Evolutionary conservation across 1,140 invertebrate genomes (phyloP), one percentile per base, ranked within the genome.

Genomic region (Branchinecta lindahli): DNA sequence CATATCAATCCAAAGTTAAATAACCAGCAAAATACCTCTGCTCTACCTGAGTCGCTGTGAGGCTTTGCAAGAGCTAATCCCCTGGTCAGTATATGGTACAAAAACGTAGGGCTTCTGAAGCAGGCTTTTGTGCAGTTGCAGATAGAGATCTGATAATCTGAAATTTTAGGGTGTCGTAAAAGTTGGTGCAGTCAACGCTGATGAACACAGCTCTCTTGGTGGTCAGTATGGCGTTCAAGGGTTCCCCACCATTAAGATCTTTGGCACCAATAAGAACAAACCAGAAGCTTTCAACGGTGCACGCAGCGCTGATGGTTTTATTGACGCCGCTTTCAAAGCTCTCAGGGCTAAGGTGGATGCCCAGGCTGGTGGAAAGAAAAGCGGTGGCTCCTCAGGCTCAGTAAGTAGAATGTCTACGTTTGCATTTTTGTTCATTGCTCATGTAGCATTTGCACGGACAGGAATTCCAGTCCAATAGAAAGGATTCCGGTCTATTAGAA

Each of bases 171-270:
- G 94, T 71, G 81, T 97, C 20, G 87, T 91, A 0, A 97, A 97
- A 85, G 89, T 97, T 66, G 95, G 92, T 65, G 92, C 90, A 8
- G 87, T 98, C 0, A 88, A 98, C 84, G 90, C 88, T 18, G 94
- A 97, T 79, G 85, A 91, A 44, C 88, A 98, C 76, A 88, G 89
- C 75, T 86, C 88, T 18, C 77, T 98, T 15, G 88, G 86, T 33
- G 82, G 85, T 33, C 86, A 88, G 76, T 98, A 87, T 82, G 86
- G 86, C 68, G 86, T 99, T 66, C 81, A 83, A 75, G 94, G 96
- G 69, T 98, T 97, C 78, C 96, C 96, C 20, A 97, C 95, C 0
- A 89, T 99, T 71, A 99, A 98, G 80, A 88, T 99, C 12, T 98
- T 98, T 79, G 89, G 87, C 4, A 78, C 82, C 0, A 87, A 93